These are phyloP conservation scores for Rhabdornis inornatus DNA, from an alignment of 2,113 vertebrate genomes.

Conservation along the genomic window DNA sequence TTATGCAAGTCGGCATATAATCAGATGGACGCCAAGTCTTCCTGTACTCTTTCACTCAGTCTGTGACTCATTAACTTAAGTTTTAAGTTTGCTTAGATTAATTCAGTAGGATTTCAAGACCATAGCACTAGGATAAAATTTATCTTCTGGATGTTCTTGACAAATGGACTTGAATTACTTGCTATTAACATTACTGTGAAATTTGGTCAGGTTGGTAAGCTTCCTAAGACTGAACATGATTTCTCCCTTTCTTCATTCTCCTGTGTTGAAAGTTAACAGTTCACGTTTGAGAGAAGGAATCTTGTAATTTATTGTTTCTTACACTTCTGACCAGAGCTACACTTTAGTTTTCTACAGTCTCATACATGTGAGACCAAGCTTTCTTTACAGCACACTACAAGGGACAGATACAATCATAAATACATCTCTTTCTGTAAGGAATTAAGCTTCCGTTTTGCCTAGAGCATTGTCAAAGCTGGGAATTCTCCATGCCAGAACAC, in stretches of 20 bases:
- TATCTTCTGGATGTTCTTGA: background rate
- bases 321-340: background rate
- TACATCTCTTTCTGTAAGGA: background rate
- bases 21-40: background rate
- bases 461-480: background rate
- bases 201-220: background rate
- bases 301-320: background rate
- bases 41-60: background rate
- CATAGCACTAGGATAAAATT: background rate
- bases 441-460: constrained; percentile 17
- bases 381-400: background rate
- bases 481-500: background rate
- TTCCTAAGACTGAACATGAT: background rate
- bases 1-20: background rate
- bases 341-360: background rate
- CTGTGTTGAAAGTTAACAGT: background rate
- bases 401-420: background rate
- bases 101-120: background rate
- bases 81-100: background rate
- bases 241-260: background rate
- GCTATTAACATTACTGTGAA: background rate
- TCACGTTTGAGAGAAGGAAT: background rate
- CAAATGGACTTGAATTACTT: background rate
- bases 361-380: background rate
- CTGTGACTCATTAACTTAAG: constrained; percentile 23